Evolutionary conservation across 2,113 vertebrate genomes (phyloP).

Genomic region (Podocnemis expansa): DNA sequence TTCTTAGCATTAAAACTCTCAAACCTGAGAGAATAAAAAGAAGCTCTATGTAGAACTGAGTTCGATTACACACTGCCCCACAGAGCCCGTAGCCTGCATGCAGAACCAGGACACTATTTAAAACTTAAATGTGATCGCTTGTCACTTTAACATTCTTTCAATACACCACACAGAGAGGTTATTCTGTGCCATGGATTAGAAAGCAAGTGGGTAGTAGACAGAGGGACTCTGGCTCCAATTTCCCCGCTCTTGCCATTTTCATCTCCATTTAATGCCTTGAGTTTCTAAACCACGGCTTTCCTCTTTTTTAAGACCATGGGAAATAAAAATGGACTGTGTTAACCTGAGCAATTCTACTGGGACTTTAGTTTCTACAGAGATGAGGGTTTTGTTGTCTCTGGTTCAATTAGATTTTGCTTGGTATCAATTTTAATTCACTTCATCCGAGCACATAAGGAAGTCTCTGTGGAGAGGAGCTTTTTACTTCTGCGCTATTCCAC

Average conservation of each 20-base stretch:
- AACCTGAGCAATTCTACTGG: conserved; percentile 27
- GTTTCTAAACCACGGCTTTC: conserved; percentile 47
- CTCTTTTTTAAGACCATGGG: conserved; percentile 56
- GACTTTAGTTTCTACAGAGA: conserved; percentile 55
- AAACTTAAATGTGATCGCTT: not conserved
- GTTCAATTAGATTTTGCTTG: conserved; percentile 67
- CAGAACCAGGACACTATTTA: not conserved
- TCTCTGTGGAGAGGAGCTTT: conserved; percentile 46
- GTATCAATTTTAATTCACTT: conserved; percentile 73
- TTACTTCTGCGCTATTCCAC: conserved; percentile 24
- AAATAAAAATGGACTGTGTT: conserved; percentile 65
- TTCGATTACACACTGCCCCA: not conserved
- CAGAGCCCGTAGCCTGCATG: not conserved
- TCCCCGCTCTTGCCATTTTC: not conserved
- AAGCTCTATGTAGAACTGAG: not conserved
- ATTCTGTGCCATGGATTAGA: not conserved
- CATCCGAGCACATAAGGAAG: conserved; percentile 6
- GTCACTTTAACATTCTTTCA: not conserved
- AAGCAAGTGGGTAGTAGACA: not conserved
- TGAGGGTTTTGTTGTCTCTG: conserved; percentile 65
- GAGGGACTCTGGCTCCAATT: not conserved
- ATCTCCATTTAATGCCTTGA: conserved; percentile 39
- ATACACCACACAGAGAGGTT: not conserved
- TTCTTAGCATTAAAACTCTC: not conserved
- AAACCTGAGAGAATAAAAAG: not conserved